A percentile compares a stretch with the other conserved stretches of the same genome.
phyloP scores from a whole-genome alignment of 2,888 invertebrate genomes.

The Sinhomidia bicolor region DNA sequence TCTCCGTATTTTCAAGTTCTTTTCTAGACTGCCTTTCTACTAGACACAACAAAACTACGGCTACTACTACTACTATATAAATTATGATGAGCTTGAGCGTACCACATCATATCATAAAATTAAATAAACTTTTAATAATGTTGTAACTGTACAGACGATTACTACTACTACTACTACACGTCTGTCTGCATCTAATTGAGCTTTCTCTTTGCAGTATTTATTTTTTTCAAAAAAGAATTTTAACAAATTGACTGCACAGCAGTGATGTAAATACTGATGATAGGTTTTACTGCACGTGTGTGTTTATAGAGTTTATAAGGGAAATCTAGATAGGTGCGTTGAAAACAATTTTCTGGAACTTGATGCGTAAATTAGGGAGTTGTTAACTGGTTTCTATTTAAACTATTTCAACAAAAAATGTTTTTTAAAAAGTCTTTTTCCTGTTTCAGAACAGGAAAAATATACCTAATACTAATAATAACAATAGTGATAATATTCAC shows the following conservation, averaged over 20 bases:
- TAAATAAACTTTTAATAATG: conserved; percentile 7
- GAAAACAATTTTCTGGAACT: too few relatives aligned
- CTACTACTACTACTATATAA: not conserved
- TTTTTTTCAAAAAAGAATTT: conserved; percentile 60
- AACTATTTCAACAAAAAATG: too few relatives aligned
- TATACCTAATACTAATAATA: too few relatives aligned
- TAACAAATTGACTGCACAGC: not conserved
- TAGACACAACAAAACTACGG: conserved; percentile 7
- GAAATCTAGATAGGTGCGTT: too few relatives aligned
- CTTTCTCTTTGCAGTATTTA: conserved; percentile 73
- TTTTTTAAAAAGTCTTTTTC: too few relatives aligned
- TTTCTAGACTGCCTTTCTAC: not conserved
- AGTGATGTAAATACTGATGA: not conserved
- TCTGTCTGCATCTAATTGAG: conserved; percentile 53
- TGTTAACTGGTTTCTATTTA: too few relatives aligned
- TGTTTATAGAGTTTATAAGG: too few relatives aligned
- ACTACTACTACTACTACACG: conserved; percentile 1
- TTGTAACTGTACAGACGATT: conserved; percentile 12
- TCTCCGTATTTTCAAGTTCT: not conserved
- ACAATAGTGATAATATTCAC: too few relatives aligned
- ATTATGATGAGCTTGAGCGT: conserved; percentile 55
- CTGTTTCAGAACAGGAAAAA: too few relatives aligned
- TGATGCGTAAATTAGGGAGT: too few relatives aligned
- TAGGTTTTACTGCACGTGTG: too few relatives aligned
- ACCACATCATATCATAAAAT: conserved; percentile 57